Conservation (phyloP, 2,797 vertebrate species). For the Rhabdophis nuchalis region DNA sequence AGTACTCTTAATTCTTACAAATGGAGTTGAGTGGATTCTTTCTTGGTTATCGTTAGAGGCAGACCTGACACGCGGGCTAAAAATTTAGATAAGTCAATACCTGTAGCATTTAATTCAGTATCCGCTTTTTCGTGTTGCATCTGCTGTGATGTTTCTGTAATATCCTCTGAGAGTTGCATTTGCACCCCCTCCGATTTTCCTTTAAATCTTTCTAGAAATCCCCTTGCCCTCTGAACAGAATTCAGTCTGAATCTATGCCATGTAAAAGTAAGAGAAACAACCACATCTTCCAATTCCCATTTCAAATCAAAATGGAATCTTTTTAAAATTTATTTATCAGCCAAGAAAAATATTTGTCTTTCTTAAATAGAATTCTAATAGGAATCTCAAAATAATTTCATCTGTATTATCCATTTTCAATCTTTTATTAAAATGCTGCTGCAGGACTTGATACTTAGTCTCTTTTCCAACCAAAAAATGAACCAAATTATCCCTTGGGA, state of each 20-base stretch:
- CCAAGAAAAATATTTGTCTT: not conserved
- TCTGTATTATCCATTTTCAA: not conserved
- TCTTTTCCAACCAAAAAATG: not conserved
- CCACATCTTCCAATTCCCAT: not conserved
- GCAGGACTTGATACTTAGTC: not conserved
- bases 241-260: not conserved
- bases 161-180: not conserved
- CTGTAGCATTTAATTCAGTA: not conserved
- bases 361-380: not conserved
- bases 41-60: no score
- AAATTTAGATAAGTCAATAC: not conserved
- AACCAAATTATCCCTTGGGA: not conserved
- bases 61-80: not conserved
- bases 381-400: not conserved
- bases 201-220: not conserved
- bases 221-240: not conserved
- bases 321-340: not conserved
- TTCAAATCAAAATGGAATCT: not conserved
- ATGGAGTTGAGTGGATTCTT: no score
- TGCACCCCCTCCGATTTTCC: not conserved
- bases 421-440: not conserved
- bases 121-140: not conserved
- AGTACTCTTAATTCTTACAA: no score
- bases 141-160: not conserved
- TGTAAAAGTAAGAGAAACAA: not conserved